phyloP scores from a whole-genome alignment of 2,888 invertebrate genomes.

The Cephus nigrinus region DNA sequence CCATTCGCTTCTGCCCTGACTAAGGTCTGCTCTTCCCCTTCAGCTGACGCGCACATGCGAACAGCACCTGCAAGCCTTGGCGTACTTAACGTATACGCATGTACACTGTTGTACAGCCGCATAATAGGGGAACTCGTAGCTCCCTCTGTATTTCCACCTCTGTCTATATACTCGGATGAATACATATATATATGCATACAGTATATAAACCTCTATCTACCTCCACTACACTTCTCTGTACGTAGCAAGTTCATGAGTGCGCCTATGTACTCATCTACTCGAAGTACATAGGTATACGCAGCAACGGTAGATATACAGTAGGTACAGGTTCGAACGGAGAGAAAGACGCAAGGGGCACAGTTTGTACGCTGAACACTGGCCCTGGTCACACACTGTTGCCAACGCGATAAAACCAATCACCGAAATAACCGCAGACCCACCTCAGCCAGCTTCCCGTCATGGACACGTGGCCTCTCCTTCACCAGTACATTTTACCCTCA shows the following conservation, averaged over 20 bases:
- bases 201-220: not conserved
- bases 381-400: slow-evolving; percentile 58
- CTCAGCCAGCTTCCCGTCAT: slow-evolving; percentile 57
- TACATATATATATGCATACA: not conserved
- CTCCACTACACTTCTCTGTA: not conserved
- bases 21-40: slow-evolving; percentile 28
- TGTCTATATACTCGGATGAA: not conserved
- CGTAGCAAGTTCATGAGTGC: not conserved
- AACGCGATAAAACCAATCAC: slow-evolving; percentile 64
- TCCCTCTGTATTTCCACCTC: not conserved
- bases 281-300: not conserved
- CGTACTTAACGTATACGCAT: slow-evolving; percentile 14
- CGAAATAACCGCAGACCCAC: slow-evolving; percentile 63
- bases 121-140: not conserved
- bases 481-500: slow-evolving; percentile 21
- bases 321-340: not conserved
- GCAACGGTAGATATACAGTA: not conserved
- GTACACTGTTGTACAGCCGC: slow-evolving; percentile 19
- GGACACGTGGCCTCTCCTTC: slow-evolving; percentile 48
- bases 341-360: not conserved
- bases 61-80: not conserved
- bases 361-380: slow-evolving; percentile 18
- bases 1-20: slow-evolving; percentile 33
- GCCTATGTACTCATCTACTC: not conserved
- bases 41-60: slow-evolving; percentile 24